Percentiles rank a stretch among this genome's conserved stretches.
These are phyloP conservation scores for Hylia prasina DNA, from an alignment of 2,113 vertebrate genomes.

Conservation along the genomic window DNA sequence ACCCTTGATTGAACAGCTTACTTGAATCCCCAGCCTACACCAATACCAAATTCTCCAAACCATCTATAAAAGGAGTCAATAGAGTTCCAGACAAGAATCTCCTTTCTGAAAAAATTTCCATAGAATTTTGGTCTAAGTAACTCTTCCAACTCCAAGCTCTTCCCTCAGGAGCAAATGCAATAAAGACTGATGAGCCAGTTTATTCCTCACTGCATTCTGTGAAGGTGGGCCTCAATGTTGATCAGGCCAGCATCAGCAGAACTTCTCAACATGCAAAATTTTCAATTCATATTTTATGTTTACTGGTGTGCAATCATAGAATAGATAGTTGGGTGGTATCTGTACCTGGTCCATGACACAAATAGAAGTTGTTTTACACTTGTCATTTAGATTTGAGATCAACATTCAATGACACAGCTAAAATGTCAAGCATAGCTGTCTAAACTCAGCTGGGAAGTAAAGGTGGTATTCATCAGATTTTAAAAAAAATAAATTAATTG, in stretches of 20 bases:
- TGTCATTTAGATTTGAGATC: not conserved
- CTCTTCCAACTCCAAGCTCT: not conserved
- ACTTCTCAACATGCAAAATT: not conserved
- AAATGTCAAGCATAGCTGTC: not conserved
- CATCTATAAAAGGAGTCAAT: not conserved
- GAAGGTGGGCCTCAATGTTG: fast-evolving
- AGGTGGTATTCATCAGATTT: not conserved
- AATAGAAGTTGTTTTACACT: not conserved
- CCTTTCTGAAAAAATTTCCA: not conserved
- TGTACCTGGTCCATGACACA: not conserved
- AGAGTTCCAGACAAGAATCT: not conserved
- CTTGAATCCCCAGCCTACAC: not conserved
- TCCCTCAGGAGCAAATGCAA: not conserved
- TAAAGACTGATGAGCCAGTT: not conserved
- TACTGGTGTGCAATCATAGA: not conserved
- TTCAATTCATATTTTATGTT: not conserved
- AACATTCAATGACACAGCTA: not conserved
- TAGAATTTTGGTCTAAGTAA: not conserved
- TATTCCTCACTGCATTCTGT: not conserved
- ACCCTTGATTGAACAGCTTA: not conserved
- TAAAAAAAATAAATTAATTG: not conserved
- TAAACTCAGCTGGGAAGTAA: not conserved
- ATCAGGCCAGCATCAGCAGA: not conserved
- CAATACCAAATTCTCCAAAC: not conserved
- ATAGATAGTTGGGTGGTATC: not conserved